These are phyloP conservation scores for Caenorhabditis wallacei DNA, from an alignment of 2,888 invertebrate genomes.

Conservation along the genomic window DNA sequence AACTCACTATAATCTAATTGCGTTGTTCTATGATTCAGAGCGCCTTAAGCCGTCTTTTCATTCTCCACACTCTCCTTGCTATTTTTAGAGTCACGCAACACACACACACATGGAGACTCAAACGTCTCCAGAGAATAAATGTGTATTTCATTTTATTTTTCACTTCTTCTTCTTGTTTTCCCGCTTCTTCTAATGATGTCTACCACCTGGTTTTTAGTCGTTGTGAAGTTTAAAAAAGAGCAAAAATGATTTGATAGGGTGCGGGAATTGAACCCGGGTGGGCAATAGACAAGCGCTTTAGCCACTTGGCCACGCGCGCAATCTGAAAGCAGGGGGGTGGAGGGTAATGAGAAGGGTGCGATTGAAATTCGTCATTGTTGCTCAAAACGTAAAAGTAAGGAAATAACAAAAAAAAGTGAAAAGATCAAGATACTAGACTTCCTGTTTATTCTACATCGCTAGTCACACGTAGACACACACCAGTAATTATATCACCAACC, in stretches of 20 bases:
- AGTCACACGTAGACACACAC: background rate
- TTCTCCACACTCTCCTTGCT: background rate
- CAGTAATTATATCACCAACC: constrained; percentile 19
- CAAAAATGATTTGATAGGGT: background rate
- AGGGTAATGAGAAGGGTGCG: background rate
- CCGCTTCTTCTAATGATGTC: background rate
- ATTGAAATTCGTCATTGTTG: no score
- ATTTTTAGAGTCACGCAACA: background rate
- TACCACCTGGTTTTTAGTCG: background rate
- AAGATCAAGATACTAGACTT: constrained; percentile 12
- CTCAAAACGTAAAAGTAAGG: background rate
- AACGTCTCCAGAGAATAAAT: background rate
- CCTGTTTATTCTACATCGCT: constrained; percentile 9
- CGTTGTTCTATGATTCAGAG: constrained; percentile 1
- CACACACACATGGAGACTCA: no score
- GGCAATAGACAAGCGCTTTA: background rate
- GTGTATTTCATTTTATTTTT: constrained; percentile 9
- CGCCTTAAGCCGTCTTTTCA: background rate
- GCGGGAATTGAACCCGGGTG: background rate
- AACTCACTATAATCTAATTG: constrained; percentile 4
- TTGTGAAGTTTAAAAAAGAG: background rate
- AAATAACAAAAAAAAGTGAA: background rate
- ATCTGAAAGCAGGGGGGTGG: no score
- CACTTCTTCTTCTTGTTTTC: background rate
- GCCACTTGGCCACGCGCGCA: constrained; percentile 3